Evolutionary conservation across 2,113 vertebrate genomes (phyloP).

Genomic region (Candoia aspera): DNA sequence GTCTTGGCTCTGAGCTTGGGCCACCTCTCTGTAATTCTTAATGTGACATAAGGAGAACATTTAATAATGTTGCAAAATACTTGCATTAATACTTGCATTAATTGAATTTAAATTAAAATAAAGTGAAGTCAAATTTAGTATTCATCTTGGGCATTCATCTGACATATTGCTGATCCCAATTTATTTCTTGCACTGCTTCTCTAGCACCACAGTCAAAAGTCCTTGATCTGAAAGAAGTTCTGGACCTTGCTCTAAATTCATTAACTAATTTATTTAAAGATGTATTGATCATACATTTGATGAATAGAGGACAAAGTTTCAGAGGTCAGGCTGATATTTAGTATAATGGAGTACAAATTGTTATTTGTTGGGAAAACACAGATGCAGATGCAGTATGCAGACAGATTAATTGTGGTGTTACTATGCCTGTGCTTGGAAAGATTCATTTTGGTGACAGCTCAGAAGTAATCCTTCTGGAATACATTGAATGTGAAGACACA

Average conservation of each 20-base stretch:
- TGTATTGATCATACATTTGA: neutral
- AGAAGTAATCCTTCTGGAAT: neutral
- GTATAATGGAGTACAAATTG: neutral
- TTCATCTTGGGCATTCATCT: neutral
- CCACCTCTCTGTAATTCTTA: neutral
- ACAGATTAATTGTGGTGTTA: constrained; percentile 26
- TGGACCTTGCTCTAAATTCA: too few species aligned
- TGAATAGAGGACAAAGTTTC: neutral
- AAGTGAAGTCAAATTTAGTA: neutral
- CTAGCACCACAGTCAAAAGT: neutral
- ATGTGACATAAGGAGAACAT: neutral
- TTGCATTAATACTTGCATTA: neutral
- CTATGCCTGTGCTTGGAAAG: neutral
- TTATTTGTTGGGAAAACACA: constrained; percentile 9
- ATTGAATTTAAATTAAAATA: neutral
- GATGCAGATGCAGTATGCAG: constrained; percentile 43
- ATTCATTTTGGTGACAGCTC: neutral
- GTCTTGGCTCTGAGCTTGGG: neutral
- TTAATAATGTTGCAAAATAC: neutral
- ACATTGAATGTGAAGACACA: neutral
- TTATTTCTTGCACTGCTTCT: neutral
- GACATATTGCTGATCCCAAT: neutral
- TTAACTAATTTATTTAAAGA: neutral
- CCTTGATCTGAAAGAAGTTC: neutral
- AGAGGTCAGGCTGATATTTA: neutral